Evolutionary conservation across 2,797 vertebrate species (phyloP).

Genomic region (Iguana delicatissima): DNA sequence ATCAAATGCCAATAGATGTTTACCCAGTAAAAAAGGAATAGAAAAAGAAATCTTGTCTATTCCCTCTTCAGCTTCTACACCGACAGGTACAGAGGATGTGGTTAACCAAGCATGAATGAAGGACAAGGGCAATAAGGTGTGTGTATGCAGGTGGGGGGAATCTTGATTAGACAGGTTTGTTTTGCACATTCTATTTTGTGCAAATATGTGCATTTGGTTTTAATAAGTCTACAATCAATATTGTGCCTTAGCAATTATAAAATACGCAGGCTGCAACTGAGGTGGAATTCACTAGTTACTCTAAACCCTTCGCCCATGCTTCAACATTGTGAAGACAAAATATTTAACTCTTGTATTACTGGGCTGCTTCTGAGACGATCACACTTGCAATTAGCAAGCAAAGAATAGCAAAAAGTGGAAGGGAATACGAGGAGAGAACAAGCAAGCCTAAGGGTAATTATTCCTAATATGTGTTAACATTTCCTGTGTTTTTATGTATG

Average conservation of each 20-base stretch:
- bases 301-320: not conserved
- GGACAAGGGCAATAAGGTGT: slow-evolving; percentile 14
- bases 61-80: not conserved
- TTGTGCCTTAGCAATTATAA: not conserved
- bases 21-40: not conserved
- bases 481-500: no score
- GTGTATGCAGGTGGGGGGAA: not conserved
- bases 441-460: no score
- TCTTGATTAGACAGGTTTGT: slow-evolving; percentile 22
- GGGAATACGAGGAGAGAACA: no score
- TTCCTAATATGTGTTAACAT: no score
- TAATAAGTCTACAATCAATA: slow-evolving; percentile 38
- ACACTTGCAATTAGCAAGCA: no score
- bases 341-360: slow-evolving; percentile 43
- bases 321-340: not conserved
- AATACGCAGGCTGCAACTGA: not conserved
- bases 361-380: not conserved
- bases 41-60: not conserved
- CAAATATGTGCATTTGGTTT: slow-evolving; percentile 36
- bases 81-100: not conserved
- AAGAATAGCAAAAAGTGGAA: no score
- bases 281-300: slow-evolving; percentile 29
- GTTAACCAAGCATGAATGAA: slow-evolving; percentile 11
- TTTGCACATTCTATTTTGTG: slow-evolving; percentile 26
- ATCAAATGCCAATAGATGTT: not conserved